Percentiles rank a stretch among this genome's conserved stretches.
These are phyloP conservation scores for Hyperoodon ampullatus DNA, from an alignment of 2,113 vertebrate species.

Conservation along the genomic window DNA sequence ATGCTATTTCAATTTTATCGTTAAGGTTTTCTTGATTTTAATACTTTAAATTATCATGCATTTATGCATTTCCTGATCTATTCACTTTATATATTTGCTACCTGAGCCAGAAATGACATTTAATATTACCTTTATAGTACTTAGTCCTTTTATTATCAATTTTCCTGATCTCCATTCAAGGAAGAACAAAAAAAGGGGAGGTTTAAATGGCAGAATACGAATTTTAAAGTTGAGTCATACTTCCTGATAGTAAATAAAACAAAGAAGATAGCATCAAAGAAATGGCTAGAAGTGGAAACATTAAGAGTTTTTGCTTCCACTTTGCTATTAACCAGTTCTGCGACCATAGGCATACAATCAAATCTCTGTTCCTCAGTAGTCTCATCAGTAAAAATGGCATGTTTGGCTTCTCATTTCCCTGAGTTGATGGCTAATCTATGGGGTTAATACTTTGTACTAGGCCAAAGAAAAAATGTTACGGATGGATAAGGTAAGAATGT, in stretches of 20 bases:
- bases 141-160: not conserved
- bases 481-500: not conserved
- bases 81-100: not conserved
- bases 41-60: constrained; percentile 9
- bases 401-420: not conserved
- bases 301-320: not conserved
- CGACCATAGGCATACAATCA: not conserved
- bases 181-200: not conserved
- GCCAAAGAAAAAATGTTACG: not conserved
- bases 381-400: not conserved
- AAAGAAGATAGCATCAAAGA: not conserved
- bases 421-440: not conserved
- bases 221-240: not conserved
- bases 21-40: not conserved
- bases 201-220: not conserved
- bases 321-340: not conserved
- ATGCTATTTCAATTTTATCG: not conserved
- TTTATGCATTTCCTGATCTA: constrained; percentile 23
- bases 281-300: not conserved
- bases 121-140: not conserved
- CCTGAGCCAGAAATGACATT: not conserved
- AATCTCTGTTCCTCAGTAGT: not conserved
- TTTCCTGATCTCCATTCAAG: not conserved
- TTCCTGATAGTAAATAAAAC: not conserved
- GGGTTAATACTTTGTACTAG: not conserved